A percentile compares a stretch with the other conserved stretches of the same genome.
Evolutionary conservation across 2,888 invertebrate species (phyloP).

Genomic region (Eilema caniola): DNA sequence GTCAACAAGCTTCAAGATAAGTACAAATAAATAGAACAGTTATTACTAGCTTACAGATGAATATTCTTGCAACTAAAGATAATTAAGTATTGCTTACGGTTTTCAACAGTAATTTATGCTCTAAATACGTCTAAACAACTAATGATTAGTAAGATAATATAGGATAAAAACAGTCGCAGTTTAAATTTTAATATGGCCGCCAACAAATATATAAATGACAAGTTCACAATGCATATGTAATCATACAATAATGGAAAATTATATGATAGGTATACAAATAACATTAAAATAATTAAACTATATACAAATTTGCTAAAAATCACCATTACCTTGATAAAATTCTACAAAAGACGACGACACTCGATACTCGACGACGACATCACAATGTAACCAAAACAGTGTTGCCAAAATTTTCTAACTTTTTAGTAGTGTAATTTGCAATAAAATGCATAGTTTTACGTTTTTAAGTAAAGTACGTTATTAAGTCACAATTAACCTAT

Average conservation of each 20-base stretch:
- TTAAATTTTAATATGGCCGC: constrained; percentile 81
- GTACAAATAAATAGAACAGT: constrained; percentile 59
- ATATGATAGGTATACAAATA: constrained; percentile 14
- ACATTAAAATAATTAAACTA: constrained; percentile 21
- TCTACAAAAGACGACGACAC: constrained; percentile 85
- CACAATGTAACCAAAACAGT: constrained; percentile 66
- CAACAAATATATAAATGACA: constrained; percentile 54
- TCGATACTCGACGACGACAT: constrained; percentile 85
- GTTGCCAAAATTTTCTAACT: constrained; percentile 44
- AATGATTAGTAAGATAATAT: constrained; percentile 68
- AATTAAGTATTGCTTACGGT: constrained; percentile 18
- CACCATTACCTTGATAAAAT: constrained; percentile 81
- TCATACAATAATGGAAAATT: constrained; percentile 4
- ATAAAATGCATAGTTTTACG: neutral
- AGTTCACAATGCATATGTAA: constrained; percentile 25
- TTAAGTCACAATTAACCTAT: neutral
- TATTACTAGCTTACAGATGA: constrained; percentile 30
- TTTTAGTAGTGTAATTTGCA: neutral
- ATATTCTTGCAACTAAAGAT: constrained; percentile 48
- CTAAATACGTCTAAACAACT: constrained; percentile 35
- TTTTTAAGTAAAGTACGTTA: neutral
- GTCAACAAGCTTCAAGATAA: constrained; percentile 76
- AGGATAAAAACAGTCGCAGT: constrained; percentile 69
- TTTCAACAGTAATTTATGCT: constrained; percentile 18
- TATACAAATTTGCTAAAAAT: constrained; percentile 29